Percentiles rank a stretch among this genome's conserved stretches.
Conservation (phyloP, 2,888 invertebrate species). For the Arge pagana region DNA sequence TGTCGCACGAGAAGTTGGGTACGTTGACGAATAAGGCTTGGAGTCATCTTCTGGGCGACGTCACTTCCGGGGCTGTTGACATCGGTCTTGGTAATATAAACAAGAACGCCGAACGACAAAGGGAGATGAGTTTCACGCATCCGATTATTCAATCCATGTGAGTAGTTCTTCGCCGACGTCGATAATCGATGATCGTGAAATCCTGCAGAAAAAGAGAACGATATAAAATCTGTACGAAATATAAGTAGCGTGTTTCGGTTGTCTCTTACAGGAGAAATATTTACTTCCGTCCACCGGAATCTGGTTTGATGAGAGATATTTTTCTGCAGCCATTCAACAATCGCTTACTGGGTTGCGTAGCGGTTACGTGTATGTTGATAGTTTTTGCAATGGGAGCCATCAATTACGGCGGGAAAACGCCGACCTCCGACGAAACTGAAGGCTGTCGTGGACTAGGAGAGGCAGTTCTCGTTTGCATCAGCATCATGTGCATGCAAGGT, state of each 20-base stretch:
- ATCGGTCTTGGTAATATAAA: conserved; percentile 66
- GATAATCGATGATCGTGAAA: background rate
- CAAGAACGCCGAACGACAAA: conserved; percentile 60
- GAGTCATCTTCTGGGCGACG: conserved; percentile 66
- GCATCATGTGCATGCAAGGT: conserved; percentile 71
- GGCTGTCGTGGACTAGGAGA: conserved; percentile 58
- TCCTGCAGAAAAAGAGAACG: background rate
- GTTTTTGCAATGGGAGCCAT: conserved; percentile 61
- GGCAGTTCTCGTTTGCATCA: conserved; percentile 66
- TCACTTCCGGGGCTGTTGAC: conserved; percentile 64
- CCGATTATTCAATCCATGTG: conserved; percentile 68
- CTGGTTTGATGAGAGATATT: conserved; percentile 66
- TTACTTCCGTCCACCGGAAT: conserved; percentile 67
- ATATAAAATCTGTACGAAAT: too few species aligned
- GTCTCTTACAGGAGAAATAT: conserved; percentile 63
- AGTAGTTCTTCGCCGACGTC: conserved; percentile 36
- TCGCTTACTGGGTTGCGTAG: conserved; percentile 62
- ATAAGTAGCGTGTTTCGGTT: too few species aligned
- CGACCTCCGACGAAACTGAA: conserved; percentile 49
- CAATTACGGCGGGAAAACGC: conserved; percentile 51
- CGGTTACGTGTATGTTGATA: conserved; percentile 60
- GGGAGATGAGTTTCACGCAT: conserved; percentile 66
- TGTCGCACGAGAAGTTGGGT: conserved; percentile 52
- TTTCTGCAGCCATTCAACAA: conserved; percentile 67
- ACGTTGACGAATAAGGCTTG: conserved; percentile 62